phyloP scores from a whole-genome alignment of 2,888 invertebrate genomes.

The Luffia ferchaultella region DNA sequence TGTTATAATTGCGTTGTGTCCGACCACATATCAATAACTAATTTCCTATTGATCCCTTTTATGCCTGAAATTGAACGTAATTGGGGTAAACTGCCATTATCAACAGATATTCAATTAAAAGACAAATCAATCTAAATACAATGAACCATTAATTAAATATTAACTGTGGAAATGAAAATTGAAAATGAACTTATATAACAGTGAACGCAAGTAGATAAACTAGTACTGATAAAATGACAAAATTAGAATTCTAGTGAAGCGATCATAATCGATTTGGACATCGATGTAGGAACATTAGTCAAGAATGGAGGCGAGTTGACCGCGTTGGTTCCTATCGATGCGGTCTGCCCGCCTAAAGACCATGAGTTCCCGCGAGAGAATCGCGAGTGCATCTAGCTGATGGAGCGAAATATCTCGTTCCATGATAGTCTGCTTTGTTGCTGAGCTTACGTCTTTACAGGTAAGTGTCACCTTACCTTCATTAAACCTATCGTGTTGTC shows the following conservation, averaged over 20 bases:
- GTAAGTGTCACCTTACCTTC: constrained; percentile 30
- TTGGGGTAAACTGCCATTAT: no score
- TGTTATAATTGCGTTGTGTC: no score
- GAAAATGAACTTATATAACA: no score
- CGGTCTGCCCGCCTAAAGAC: constrained; percentile 38
- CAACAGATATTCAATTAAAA: no score
- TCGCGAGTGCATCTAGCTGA: constrained; percentile 55
- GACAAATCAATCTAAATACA: no score
- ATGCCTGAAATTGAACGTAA: no score
- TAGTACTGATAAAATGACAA: background rate
- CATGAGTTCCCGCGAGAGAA: constrained; percentile 36
- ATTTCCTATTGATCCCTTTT: no score
- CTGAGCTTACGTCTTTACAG: constrained; percentile 62
- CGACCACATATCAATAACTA: no score
- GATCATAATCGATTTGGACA: background rate
- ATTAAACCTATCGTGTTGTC: no score
- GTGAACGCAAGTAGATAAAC: no score
- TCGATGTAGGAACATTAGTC: background rate
- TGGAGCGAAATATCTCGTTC: constrained; percentile 54
- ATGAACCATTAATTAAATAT: no score
- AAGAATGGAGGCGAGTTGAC: constrained; percentile 1
- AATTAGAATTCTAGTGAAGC: background rate
- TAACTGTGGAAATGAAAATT: no score
- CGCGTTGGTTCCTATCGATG: constrained; percentile 21
- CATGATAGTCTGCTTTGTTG: constrained; percentile 64